Conservation (phyloP, 2,113 vertebrate genomes). For the Bos taurus region ARS-UCD2.0 NC_037343.1:42902501-42903000, state of each 20-base stretch:
- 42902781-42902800: neutral
- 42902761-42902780: neutral
- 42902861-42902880: neutral
- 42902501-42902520: constrained; percentile 70
- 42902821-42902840: neutral
- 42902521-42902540: constrained; percentile 34
- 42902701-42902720: neutral
- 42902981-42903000: constrained; percentile 82
- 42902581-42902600: neutral
- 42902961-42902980: constrained; percentile 82
- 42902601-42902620: neutral
- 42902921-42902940: constrained; percentile 80
- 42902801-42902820: neutral
- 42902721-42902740: neutral
- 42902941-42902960: constrained; percentile 84
- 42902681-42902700: constrained; percentile 45
- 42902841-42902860: neutral
- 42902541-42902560: constrained; percentile 35
- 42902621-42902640: neutral
- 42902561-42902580: neutral
- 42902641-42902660: constrained; percentile 3
- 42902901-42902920: constrained; percentile 70
- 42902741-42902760: neutral
- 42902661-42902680: constrained; percentile 34
- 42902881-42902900: constrained; percentile 31